Evolutionary conservation across 37 sponge, comb jelly and placozoan genomes (phyloP), one percentile per base, ranked within the genome.

Genomic region (Haliclona indistincta): DNA sequence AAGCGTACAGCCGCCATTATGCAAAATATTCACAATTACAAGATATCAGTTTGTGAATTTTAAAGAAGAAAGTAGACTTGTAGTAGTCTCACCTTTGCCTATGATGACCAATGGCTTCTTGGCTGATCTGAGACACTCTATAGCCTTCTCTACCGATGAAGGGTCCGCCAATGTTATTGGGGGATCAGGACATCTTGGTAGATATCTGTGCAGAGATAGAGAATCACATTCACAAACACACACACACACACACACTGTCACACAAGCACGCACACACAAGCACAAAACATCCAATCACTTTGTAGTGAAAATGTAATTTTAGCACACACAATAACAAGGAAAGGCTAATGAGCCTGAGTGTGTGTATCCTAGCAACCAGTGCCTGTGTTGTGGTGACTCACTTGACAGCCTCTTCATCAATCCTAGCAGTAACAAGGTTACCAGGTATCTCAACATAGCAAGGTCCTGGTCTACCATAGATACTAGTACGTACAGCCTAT

Each of bases 381-480:
- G n/a, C n/a, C n/a, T n/a, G n/a, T n/a, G n/a, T n/a, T n/a, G n/a
- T n/a, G n/a, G n/a, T n/a, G n/a, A n/a, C n/a, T n/a, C n/a, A n/a
- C n/a, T n/a, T n/a, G n/a, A n/a, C n/a, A n/a, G n/a, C n/a, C n/a
- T n/a, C n/a, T 61, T 23, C 63, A 19, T 30, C 25, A 30, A 61
- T 30, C 26, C 28, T 61, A n/a, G n/a, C n/a, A n/a, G n/a, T n/a
- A n/a, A n/a, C 67, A n/a, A 66, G 67, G 77, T 91, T 81, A 2
- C 86, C 96, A 43, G 96, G 96, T 8, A 96, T 39, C 37, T 96
- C 96, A 22, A 96, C 43, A 66, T 96, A 96, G 35, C 55, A 74
- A 0, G 82, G 86, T 28, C 96, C 96, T 17, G n/a, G 96, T 29
- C 96, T 79, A 15, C 96, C 96, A 84, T 77, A 92, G 10, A 65